Conservation (phyloP, 2,888 invertebrate genomes). For the Pyrgus malvae region DNA sequence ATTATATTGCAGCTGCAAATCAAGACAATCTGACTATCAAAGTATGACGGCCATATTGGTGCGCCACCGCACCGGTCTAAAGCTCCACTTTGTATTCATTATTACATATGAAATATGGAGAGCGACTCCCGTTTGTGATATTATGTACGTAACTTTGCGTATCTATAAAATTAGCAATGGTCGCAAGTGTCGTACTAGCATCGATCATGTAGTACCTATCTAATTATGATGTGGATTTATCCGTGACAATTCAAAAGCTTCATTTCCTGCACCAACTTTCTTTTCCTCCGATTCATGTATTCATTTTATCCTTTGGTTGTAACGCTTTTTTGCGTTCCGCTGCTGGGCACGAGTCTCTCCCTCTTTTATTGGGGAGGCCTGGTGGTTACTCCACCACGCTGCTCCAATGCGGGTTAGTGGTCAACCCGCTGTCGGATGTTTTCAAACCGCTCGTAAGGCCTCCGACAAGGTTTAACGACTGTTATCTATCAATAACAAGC, state of each 20-base stretch:
- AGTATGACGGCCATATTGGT: slow-evolving; percentile 44
- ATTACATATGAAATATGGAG: slow-evolving; percentile 51
- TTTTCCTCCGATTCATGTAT: background rate
- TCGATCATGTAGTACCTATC: slow-evolving; percentile 5
- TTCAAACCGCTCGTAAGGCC: too few relatives aligned
- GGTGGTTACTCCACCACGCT: too few relatives aligned
- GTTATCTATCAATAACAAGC: too few relatives aligned
- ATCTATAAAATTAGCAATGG: slow-evolving; percentile 62
- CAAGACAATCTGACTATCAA: slow-evolving; percentile 66
- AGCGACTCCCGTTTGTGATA: slow-evolving; percentile 44
- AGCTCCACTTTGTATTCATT: slow-evolving; percentile 48
- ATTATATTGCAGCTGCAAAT: slow-evolving; percentile 60
- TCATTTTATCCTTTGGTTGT: background rate
- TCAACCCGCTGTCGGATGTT: too few relatives aligned
- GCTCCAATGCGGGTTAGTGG: too few relatives aligned
- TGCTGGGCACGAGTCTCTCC: too few relatives aligned
- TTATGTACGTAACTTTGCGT: slow-evolving; percentile 66
- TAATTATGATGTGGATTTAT: slow-evolving; percentile 22
- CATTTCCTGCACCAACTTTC: background rate
- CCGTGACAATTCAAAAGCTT: slow-evolving; percentile 28
- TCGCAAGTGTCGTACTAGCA: slow-evolving; percentile 48
- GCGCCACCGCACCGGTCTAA: slow-evolving; percentile 35
- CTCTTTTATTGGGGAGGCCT: too few relatives aligned
- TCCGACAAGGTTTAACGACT: too few relatives aligned
- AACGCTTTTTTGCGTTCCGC: too few relatives aligned